phyloP scores from a whole-genome alignment of 2,888 invertebrate species.

The Notocelia uddmanniana region DNA sequence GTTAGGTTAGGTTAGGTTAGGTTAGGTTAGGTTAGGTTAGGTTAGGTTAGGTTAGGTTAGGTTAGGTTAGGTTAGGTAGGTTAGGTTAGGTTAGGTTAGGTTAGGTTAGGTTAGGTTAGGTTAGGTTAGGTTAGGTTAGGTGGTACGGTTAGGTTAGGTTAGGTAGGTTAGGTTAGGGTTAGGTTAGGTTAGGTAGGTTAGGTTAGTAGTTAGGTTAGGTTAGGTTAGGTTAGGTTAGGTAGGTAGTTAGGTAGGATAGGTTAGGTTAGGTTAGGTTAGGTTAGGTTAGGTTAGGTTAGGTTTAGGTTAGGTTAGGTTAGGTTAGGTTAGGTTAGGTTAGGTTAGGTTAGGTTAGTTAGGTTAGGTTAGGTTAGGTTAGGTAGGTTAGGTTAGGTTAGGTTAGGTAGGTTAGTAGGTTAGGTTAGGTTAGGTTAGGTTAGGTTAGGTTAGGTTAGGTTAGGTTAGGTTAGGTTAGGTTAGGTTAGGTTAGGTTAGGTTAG shows the following conservation, averaged over 20 bases:
- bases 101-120: constrained; percentile 32
- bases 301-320: constrained; percentile 7
- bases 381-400: constrained; percentile 25
- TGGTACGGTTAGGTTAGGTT: constrained; percentile 21
- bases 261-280: constrained; percentile 21
- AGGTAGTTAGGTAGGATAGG: constrained; percentile 13
- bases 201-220: constrained; percentile 15
- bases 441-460: constrained; percentile 31
- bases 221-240: constrained; percentile 27
- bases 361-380: constrained; percentile 21
- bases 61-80: constrained; percentile 27
- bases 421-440: constrained; percentile 28
- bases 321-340: constrained; percentile 27
- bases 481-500: constrained; percentile 29
- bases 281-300: constrained; percentile 26
- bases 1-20: constrained; percentile 35
- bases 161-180: constrained; percentile 16
- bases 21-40: constrained; percentile 34
- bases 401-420: constrained; percentile 22
- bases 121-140: constrained; percentile 23
- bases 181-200: constrained; percentile 14
- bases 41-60: constrained; percentile 34
- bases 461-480: constrained; percentile 29
- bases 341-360: constrained; percentile 20
- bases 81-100: constrained; percentile 34